These are phyloP conservation scores for Oceanodroma tethys DNA, from an alignment of 2,113 vertebrate species.

Conservation along the genomic window DNA sequence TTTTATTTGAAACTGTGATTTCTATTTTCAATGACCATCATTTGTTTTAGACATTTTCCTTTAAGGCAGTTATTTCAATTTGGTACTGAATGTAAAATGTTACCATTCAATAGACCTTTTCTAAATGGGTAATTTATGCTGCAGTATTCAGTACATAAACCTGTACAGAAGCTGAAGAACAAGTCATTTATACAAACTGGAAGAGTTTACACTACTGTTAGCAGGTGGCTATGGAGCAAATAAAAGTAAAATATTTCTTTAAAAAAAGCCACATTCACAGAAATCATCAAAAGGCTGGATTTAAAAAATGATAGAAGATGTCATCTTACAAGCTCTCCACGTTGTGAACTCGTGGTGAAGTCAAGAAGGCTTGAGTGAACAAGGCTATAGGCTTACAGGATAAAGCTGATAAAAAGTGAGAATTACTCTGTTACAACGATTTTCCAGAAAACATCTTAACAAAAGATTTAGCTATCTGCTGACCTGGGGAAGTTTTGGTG, in stretches of 20 bases:
- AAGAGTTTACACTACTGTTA: neutral
- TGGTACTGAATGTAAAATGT: neutral
- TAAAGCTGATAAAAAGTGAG: neutral
- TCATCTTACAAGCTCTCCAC: neutral
- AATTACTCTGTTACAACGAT: neutral
- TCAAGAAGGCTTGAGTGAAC: neutral
- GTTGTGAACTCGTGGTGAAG: fast-evolving
- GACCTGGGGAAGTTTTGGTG: neutral
- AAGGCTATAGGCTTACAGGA: neutral
- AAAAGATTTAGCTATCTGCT: neutral
- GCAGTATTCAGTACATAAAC: neutral
- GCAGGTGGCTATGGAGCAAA: neutral
- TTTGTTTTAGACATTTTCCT: neutral
- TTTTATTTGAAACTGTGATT: conserved; percentile 32
- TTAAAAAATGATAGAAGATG: neutral
- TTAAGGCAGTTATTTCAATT: conserved; percentile 25
- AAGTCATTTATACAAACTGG: neutral
- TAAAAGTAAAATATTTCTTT: neutral
- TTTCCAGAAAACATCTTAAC: neutral
- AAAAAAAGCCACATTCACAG: neutral
- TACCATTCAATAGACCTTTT: neutral
- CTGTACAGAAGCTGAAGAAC: neutral
- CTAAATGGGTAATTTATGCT: neutral
- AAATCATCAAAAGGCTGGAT: neutral
- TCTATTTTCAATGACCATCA: neutral